Evolutionary conservation across 1,140 invertebrate genomes (phyloP).

Genomic region (Zaprionus gabonicus): DNA sequence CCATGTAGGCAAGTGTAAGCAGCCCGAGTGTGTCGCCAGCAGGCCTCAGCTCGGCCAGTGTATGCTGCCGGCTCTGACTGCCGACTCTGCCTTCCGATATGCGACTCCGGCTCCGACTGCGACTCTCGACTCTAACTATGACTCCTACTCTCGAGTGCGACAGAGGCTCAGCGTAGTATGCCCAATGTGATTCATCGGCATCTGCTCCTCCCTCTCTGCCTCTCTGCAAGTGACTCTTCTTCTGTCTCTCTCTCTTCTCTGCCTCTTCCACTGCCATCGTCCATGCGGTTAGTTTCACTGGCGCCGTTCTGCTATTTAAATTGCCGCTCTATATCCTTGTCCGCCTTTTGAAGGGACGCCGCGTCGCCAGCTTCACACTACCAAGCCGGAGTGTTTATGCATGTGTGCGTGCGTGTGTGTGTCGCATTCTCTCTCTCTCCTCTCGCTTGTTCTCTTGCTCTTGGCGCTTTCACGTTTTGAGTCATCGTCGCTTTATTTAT

Average conservation of each 20-base stretch:
- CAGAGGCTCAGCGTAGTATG: constrained; percentile 2
- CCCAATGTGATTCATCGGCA: constrained; percentile 46
- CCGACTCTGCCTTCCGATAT: not conserved
- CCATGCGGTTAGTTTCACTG: constrained; percentile 65
- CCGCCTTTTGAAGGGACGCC: constrained; percentile 50
- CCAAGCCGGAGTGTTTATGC: not conserved
- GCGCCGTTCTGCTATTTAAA: constrained; percentile 75
- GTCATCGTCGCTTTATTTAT: constrained; percentile 70
- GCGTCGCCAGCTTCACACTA: constrained; percentile 69
- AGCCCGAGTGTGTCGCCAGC: constrained; percentile 6
- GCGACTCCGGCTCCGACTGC: not conserved
- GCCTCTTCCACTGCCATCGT: constrained; percentile 34
- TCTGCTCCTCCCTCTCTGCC: not conserved
- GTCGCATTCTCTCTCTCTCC: constrained; percentile 12
- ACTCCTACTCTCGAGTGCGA: constrained; percentile 12
- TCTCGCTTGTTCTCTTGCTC: not conserved
- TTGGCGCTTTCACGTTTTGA: constrained; percentile 58
- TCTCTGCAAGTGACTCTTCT: constrained; percentile 7
- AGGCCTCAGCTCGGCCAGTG: constrained; percentile 22
- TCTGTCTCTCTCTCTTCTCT: not conserved
- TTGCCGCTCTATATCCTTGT: constrained; percentile 73
- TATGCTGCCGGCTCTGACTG: not conserved
- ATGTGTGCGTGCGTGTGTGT: constrained; percentile 3
- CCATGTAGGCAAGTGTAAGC: constrained; percentile 31
- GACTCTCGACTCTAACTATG: constrained; percentile 11